Percentiles rank a stretch among this genome's conserved stretches.
phyloP scores from a whole-genome alignment of 2,797 vertebrate genomes.

The Rhincodon typus region DNA sequence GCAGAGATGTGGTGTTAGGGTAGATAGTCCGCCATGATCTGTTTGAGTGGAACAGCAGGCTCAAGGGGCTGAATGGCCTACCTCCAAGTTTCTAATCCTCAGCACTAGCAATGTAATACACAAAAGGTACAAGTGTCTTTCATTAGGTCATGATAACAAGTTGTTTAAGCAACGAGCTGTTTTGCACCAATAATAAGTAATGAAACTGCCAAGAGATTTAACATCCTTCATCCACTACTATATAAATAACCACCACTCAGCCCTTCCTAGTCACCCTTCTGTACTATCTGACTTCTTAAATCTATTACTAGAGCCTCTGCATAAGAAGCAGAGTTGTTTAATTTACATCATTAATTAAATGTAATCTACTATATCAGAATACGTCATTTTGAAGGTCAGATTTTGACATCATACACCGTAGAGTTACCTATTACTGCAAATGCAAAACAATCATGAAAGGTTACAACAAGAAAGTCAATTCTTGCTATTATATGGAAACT shows the following conservation, averaged over 20 bases:
- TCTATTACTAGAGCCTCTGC: background rate
- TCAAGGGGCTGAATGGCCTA: too few relatives aligned
- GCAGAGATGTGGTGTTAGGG: too few relatives aligned
- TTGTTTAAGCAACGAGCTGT: background rate
- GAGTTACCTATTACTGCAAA: background rate
- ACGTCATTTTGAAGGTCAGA: background rate
- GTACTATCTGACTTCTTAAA: background rate
- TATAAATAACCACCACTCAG: background rate
- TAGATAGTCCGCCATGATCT: too few relatives aligned
- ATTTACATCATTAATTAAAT: background rate
- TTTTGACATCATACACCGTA: background rate
- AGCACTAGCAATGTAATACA: background rate
- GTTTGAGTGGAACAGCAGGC: too few relatives aligned
- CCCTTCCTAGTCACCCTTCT: background rate
- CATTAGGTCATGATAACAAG: background rate
- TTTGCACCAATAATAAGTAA: background rate
- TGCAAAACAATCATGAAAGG: background rate
- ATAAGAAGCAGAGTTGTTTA: background rate
- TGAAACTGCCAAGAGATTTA: background rate
- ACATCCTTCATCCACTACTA: background rate
- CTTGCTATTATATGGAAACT: background rate
- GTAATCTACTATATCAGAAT: background rate
- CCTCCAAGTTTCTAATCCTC: background rate
- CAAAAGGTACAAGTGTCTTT: background rate
- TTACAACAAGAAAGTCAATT: background rate